These are phyloP conservation scores for Gallinago solitaria DNA, from an alignment of 2,797 vertebrate genomes.

Conservation along the genomic window DNA sequence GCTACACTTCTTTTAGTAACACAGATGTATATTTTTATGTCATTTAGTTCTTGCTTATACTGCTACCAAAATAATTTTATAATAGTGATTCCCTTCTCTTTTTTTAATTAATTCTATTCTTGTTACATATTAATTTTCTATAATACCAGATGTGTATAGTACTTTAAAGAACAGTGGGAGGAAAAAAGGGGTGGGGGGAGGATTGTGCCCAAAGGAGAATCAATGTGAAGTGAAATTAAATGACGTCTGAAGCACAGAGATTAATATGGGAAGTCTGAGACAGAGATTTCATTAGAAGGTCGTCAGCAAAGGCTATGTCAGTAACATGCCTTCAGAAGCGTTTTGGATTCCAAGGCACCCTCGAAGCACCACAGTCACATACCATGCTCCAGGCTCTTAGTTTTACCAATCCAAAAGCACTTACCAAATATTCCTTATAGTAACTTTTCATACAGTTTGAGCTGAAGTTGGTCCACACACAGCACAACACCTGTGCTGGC, in stretches of 20 bases:
- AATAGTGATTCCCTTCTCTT: background rate
- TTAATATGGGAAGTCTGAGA: background rate
- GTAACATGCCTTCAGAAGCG: background rate
- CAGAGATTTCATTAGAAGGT: background rate
- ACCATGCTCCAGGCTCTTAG: background rate
- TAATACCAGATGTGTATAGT: background rate
- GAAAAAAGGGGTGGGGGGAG: fast-evolving
- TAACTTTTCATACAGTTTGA: background rate
- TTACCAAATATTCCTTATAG: background rate
- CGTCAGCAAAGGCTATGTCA: background rate
- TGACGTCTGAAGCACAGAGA: background rate
- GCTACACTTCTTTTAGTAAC: background rate
- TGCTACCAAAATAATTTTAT: background rate
- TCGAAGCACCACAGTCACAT: background rate
- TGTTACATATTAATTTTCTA: background rate
- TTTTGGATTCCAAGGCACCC: background rate
- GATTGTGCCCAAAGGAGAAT: background rate
- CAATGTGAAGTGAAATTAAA: background rate
- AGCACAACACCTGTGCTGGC: background rate
- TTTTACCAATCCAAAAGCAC: background rate
- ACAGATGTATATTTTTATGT: background rate
- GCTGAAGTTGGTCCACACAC: background rate
- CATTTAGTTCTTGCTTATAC: background rate
- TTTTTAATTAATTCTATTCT: background rate
- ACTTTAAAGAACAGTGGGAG: background rate